Evolutionary conservation across 2,888 invertebrate species (phyloP), one percentile per base, ranked within the genome.

Genomic region (Megaustenia siamemsis): DNA sequence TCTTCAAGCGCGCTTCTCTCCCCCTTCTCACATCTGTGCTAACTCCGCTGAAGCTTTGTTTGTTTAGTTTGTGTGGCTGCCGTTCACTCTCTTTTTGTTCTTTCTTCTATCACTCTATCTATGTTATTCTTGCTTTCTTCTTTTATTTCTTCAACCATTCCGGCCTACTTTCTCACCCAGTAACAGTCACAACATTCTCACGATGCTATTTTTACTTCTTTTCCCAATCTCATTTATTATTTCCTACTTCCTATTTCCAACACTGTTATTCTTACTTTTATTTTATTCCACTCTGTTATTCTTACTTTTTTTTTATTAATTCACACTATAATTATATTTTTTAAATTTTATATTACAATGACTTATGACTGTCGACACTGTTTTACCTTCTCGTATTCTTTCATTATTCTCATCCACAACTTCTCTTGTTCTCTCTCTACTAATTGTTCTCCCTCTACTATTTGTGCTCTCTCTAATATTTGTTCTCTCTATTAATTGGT

Each of bases 91-190:
- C 63, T 24, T 35, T 18, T 75, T 18, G 32, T 32, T 66, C 32
- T 21, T 32, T 66, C 66, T 28, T 63, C 32, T 4, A 5, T n/a
- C 63, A 21, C 6, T 53, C 18, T 53, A 4, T 53, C 10, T 53
- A 3, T 53, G 21, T 5, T 35, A 18, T 35, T n/a, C 38, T n/a
- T 45, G 6, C 32, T 15, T 6, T 6, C n/a, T 5, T 63, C 12
- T 40, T 5, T 28, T 73, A 43, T 82, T 40, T 73, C 63, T 73
- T 40, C 56, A 18, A 71, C 71, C 56, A 49, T 60, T 18, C 49
- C 53, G n/a, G 35, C 71, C 60, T n/a, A 35, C 35, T 81, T 38
- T 81, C 68, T 81, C 69, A 45, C 71, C 71, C 49, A 53, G 45
- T 81, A n/a, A 32, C 49, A 53, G 32, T 71, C 18, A 32, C 45